These are phyloP conservation scores for Diabrotica virgifera DNA, from an alignment of 1,140 invertebrate genomes.

Conservation along the genomic window DNA sequence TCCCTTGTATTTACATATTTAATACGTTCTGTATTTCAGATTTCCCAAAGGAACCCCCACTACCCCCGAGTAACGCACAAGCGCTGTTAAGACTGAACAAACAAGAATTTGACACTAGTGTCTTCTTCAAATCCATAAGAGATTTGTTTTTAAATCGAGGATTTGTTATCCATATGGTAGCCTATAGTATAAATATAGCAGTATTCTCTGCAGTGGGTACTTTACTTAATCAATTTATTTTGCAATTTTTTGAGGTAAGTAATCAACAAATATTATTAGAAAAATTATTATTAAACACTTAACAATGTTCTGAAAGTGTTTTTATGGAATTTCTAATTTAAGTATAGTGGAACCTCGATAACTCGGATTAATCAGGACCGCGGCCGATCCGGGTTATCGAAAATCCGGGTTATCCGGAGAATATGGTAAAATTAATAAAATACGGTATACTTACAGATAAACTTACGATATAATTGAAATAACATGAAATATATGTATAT, in stretches of 20 bases:
- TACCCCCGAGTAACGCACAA: slow-evolving; percentile 52
- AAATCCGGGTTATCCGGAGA: too few relatives aligned
- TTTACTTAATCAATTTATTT: slow-evolving; percentile 29
- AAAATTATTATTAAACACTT: too few relatives aligned
- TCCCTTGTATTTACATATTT: too few relatives aligned
- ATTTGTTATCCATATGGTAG: slow-evolving; percentile 27
- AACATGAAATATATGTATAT: too few relatives aligned
- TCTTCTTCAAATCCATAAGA: slow-evolving; percentile 23
- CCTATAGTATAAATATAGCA: slow-evolving; percentile 32
- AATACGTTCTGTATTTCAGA: slow-evolving; percentile 43
- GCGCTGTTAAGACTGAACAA: slow-evolving; percentile 19
- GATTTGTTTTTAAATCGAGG: slow-evolving; percentile 21
- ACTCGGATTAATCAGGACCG: too few relatives aligned
- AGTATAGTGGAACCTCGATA: too few relatives aligned
- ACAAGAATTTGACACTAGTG: slow-evolving; percentile 18
- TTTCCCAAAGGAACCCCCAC: slow-evolving; percentile 55
- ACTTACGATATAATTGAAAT: too few relatives aligned
- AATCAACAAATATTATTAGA: not conserved
- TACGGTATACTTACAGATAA: too few relatives aligned
- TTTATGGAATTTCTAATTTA: too few relatives aligned
- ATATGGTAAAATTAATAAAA: too few relatives aligned
- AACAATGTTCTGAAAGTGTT: too few relatives aligned
- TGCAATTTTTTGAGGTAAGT: slow-evolving; percentile 28
- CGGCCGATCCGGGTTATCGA: too few relatives aligned
- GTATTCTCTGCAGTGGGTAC: slow-evolving; percentile 28